A percentile compares a stretch with the other conserved stretches of the same genome.
Evolutionary conservation across 2,888 invertebrate species (phyloP).

Genomic region (Andrena dorsata): DNA sequence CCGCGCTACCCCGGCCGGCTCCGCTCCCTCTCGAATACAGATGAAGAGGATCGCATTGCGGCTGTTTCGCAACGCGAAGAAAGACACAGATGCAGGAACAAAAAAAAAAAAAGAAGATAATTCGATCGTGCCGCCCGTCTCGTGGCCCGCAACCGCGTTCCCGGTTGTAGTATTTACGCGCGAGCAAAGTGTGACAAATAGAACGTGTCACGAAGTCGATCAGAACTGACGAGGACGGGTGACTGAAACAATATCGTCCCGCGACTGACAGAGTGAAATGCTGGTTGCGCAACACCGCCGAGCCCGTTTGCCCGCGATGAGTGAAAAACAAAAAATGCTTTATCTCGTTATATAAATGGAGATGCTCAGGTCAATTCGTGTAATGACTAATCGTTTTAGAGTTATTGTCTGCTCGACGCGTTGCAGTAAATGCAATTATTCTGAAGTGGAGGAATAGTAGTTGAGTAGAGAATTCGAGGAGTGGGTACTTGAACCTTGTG

Average conservation of each 20-base stretch:
- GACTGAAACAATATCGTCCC: conserved; percentile 23
- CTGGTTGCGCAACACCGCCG: neutral
- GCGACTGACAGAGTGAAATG: conserved; percentile 8
- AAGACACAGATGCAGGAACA: conserved; percentile 11
- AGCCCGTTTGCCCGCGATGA: neutral
- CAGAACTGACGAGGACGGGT: neutral
- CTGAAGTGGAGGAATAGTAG: too few species aligned
- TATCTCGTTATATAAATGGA: neutral
- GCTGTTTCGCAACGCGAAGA: conserved; percentile 41
- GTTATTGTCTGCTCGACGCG: too few species aligned
- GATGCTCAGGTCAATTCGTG: too few species aligned
- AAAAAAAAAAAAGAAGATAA: conserved; percentile 37
- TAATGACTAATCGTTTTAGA: conserved; percentile 1
- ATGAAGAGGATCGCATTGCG: conserved; percentile 32
- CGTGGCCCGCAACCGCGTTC: neutral
- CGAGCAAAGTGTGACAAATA: conserved; percentile 31
- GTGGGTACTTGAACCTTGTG: too few species aligned
- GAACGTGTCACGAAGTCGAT: conserved; percentile 28
- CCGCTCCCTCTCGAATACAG: conserved; percentile 25
- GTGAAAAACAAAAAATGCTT: conserved; percentile 3
- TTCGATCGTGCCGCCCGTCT: neutral
- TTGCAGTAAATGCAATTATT: too few species aligned
- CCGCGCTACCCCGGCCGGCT: conserved; percentile 52
- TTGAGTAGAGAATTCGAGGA: too few species aligned
- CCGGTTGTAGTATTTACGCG: neutral